Conservation (phyloP, 2,888 invertebrate genomes). For the Lithodes maja region DNA sequence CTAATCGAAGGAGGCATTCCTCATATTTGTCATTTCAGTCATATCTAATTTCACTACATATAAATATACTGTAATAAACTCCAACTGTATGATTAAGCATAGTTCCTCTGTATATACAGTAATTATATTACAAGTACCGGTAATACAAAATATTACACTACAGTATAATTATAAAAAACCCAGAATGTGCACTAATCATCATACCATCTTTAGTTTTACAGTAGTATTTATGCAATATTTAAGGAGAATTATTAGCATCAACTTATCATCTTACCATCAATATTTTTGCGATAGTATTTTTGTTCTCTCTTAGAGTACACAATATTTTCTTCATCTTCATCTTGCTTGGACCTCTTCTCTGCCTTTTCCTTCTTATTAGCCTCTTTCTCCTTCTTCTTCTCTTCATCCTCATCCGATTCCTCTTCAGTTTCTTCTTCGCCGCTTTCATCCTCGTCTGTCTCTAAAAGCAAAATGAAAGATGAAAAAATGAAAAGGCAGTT, state of each 20-base stretch:
- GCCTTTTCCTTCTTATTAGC: neutral
- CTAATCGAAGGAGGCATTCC: too few relatives aligned
- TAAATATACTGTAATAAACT: too few relatives aligned
- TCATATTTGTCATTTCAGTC: too few relatives aligned
- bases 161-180: too few relatives aligned
- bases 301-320: slow-evolving; percentile 54
- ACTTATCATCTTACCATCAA: slow-evolving; percentile 35
- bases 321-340: slow-evolving; percentile 45
- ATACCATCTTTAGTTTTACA: too few relatives aligned
- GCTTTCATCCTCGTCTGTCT: neutral
- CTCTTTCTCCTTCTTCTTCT: slow-evolving; percentile 1
- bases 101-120: too few relatives aligned
- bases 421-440: neutral
- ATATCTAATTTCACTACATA: too few relatives aligned
- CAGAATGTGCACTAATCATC: too few relatives aligned
- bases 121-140: too few relatives aligned
- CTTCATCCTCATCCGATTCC: slow-evolving; percentile 21
- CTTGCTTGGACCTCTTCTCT: slow-evolving; percentile 15
- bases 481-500: too few relatives aligned
- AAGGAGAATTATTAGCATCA: neutral
- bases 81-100: too few relatives aligned
- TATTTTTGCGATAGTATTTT: slow-evolving; percentile 48
- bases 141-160: too few relatives aligned
- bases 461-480: neutral
- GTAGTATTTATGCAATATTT: neutral